Evolutionary conservation across 2,888 invertebrate genomes (phyloP).

Genomic region (Arge pagana): DNA sequence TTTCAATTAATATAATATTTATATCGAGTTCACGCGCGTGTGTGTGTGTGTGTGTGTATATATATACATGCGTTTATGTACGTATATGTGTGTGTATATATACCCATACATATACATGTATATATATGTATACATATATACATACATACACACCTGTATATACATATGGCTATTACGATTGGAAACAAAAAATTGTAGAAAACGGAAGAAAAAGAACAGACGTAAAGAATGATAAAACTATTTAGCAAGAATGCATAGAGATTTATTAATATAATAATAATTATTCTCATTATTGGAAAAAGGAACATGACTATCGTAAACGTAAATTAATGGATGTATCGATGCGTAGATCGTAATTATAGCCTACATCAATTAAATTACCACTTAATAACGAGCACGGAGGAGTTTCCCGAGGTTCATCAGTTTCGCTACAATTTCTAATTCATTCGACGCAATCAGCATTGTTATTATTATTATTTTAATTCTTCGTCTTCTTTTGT

Average conservation of each 20-base stretch:
- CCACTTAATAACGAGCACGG: too few relatives aligned
- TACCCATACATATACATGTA: neutral
- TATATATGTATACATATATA: neutral
- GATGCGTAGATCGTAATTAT: constrained; percentile 37
- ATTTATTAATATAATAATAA: too few relatives aligned
- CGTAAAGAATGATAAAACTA: neutral
- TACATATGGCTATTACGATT: neutral
- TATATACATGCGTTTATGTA: neutral
- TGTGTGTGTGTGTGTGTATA: neutral
- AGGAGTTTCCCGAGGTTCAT: neutral
- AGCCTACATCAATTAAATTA: too few relatives aligned
- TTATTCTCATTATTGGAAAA: too few relatives aligned
- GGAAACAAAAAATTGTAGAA: neutral
- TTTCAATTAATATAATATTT: constrained; percentile 34
- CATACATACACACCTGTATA: too few relatives aligned
- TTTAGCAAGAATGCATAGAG: neutral
- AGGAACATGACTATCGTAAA: constrained; percentile 52
- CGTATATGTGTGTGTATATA: neutral
- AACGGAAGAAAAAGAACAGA: neutral
- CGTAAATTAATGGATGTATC: constrained; percentile 31
- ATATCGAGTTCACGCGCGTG: constrained; percentile 32
- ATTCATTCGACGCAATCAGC: neutral
- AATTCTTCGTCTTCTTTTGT: constrained; percentile 25
- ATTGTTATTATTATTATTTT: neutral
- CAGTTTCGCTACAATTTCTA: neutral